Percentiles rank a stretch among this genome's conserved stretches.
These are phyloP conservation scores for Ladona fulva DNA, from an alignment of 1,140 invertebrate genomes.

Conservation along the genomic window DNA sequence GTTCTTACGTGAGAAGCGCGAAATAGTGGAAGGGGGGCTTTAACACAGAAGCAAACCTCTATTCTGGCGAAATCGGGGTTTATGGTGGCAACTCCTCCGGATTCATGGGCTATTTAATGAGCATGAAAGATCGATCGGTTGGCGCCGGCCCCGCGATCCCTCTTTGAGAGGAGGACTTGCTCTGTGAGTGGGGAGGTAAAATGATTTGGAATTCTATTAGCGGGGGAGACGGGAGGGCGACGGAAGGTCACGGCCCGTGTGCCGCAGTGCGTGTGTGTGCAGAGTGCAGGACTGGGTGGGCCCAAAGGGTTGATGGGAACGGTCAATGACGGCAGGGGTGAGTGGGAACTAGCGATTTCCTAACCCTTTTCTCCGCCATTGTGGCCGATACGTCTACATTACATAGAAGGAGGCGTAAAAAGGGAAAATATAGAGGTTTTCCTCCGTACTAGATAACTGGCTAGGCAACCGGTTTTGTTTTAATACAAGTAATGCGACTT, in stretches of 20 bases:
- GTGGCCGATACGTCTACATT: no score
- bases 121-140: slow-evolving; percentile 8
- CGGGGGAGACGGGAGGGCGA: neutral
- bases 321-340: neutral
- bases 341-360: no score
- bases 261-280: slow-evolving; percentile 2
- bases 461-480: no score
- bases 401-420: no score
- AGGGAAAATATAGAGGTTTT: no score
- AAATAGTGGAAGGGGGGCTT: neutral
- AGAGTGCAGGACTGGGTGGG: no score
- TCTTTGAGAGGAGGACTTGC: neutral
- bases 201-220: slow-evolving; percentile 10
- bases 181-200: neutral
- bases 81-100: neutral
- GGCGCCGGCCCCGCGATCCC: neutral
- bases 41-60: neutral
- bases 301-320: neutral
- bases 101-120: slow-evolving; percentile 10
- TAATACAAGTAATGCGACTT: no score
- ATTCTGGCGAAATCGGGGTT: neutral
- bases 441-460: no score
- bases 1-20: neutral
- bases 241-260: neutral
- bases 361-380: no score